These are phyloP conservation scores for Phalacrocorax carbo DNA, from an alignment of 2,113 vertebrate genomes.

Conservation along the genomic window DNA sequence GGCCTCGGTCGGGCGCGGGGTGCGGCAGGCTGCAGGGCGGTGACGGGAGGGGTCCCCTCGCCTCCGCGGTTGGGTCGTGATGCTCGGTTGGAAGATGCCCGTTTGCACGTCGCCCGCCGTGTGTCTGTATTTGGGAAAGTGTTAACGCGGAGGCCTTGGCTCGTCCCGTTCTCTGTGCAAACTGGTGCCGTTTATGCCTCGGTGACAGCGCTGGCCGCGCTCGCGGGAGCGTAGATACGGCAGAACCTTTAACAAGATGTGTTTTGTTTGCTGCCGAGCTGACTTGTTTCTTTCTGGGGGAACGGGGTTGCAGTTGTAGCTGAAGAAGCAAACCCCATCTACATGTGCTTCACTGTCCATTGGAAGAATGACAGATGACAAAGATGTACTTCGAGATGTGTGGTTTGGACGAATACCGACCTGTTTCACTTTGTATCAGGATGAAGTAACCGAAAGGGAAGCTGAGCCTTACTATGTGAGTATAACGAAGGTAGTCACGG, in stretches of 20 bases:
- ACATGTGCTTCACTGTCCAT: constrained; percentile 81
- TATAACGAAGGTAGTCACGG: not conserved
- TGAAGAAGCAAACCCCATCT: constrained; percentile 70
- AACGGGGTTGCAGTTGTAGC: not conserved
- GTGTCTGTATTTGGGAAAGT: not conserved
- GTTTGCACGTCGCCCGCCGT: rapidly evolving
- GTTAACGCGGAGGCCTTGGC: not conserved
- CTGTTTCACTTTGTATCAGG: constrained; percentile 93
- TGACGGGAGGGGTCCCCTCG: not conserved
- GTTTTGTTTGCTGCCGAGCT: not conserved
- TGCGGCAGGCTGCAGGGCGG: no score
- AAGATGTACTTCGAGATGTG: constrained; percentile 96
- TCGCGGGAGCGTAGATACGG: rapidly evolving
- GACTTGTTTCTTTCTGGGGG: not conserved
- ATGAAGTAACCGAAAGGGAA: constrained; percentile 94
- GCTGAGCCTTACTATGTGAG: constrained; percentile 96
- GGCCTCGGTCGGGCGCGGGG: no score
- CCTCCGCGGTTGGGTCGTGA: not conserved
- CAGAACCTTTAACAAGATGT: not conserved
- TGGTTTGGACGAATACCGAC: constrained; percentile 97
- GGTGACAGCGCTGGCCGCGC: rapidly evolving
- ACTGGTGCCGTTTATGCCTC: rapidly evolving
- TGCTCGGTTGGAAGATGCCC: not conserved
- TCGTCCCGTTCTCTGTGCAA: not conserved
- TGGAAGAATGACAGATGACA: constrained; percentile 99